These are phyloP conservation scores for Gonatopus flavifemur DNA, from an alignment of 1,140 invertebrate genomes.

Conservation along the genomic window DNA sequence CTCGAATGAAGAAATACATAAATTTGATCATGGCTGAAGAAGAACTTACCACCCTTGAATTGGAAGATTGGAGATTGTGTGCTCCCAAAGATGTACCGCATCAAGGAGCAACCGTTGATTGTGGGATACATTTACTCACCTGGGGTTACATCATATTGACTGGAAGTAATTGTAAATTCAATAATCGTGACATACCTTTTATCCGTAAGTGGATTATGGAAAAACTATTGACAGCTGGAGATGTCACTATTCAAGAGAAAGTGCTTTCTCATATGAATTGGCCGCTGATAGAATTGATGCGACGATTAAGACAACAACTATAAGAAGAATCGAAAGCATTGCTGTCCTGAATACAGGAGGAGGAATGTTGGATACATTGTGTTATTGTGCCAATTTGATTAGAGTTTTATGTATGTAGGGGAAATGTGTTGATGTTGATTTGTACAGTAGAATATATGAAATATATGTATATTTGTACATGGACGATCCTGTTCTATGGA, in stretches of 20 bases:
- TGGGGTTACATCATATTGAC: not conserved
- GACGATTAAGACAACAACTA: no score
- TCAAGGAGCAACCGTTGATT: not conserved
- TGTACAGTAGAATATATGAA: no score
- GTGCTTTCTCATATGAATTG: not conserved
- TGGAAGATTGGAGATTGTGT: not conserved
- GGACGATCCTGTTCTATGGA: no score
- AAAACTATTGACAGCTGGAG: not conserved
- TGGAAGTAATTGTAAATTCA: not conserved
- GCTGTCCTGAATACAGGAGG: not conserved
- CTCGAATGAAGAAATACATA: not conserved
- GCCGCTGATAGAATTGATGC: not conserved
- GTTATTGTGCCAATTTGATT: not conserved
- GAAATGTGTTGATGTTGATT: no score
- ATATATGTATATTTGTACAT: no score
- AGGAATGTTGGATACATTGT: not conserved
- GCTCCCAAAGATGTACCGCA: not conserved
- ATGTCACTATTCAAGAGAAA: not conserved
- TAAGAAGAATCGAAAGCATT: not conserved
- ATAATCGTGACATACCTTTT: not conserved
- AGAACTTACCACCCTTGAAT: not conserved
- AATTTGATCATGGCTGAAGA: not conserved
- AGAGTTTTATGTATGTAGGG: no score
- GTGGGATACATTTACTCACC: not conserved
- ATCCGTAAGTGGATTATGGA: not conserved